phyloP scores from a whole-genome alignment of 2,888 invertebrate species.

The Gastracanthus pulcherrimus region DNA sequence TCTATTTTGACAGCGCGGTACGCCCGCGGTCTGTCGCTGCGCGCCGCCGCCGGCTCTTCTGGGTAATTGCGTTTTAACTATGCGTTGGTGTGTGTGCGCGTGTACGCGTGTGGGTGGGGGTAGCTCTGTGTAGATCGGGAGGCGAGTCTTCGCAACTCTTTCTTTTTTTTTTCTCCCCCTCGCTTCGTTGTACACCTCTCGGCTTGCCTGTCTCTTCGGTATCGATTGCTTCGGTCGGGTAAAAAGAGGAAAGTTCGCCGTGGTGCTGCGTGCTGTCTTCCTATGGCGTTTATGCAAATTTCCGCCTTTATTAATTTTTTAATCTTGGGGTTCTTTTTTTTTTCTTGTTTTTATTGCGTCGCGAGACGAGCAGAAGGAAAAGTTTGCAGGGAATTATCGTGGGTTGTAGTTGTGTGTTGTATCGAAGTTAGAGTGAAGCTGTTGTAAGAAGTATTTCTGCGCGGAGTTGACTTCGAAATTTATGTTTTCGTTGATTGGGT shows the following conservation, averaged over 20 bases:
- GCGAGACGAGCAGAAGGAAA: not conserved
- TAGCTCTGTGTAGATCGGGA: conserved; percentile 15
- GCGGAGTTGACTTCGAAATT: no score
- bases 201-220: not conserved
- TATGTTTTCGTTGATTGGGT: no score
- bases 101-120: no score
- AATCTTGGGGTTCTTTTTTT: conserved; percentile 14
- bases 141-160: conserved; percentile 39
- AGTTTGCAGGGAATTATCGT: not conserved
- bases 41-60: conserved; percentile 53
- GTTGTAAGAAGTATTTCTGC: no score
- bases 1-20: conserved; percentile 77
- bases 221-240: conserved; percentile 35
- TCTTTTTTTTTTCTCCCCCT: conserved; percentile 42
- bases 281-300: conserved; percentile 49
- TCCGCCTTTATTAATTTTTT: conserved; percentile 38
- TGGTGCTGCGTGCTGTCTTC: no score
- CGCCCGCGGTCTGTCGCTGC: conserved; percentile 74
- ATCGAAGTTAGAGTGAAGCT: no score
- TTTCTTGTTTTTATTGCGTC: not conserved
- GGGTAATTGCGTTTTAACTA: conserved; percentile 74
- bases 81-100: conserved; percentile 51
- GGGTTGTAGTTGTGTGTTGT: no score
- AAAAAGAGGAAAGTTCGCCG: conserved; percentile 37
- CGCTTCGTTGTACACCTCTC: conserved; percentile 37